These are phyloP conservation scores for Nannoperca australis DNA, from an alignment of 2,797 vertebrate species.

Conservation along the genomic window DNA sequence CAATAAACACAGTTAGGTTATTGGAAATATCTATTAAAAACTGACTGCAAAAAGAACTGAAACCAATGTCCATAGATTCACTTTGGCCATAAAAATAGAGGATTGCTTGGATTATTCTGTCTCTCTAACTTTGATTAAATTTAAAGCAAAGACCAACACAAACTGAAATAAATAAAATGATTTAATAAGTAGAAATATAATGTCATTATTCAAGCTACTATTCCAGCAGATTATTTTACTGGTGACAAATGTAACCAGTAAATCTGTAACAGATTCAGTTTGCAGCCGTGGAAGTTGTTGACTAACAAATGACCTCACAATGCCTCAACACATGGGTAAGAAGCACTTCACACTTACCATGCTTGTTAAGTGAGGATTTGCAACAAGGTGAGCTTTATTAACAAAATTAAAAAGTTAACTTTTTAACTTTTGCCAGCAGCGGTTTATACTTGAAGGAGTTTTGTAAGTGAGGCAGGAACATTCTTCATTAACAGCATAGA, in stretches of 20 bases:
- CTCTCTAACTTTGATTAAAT: slow-evolving; percentile 3
- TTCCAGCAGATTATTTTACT: slow-evolving; percentile 27
- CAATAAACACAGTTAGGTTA: not conserved
- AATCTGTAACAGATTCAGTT: slow-evolving; percentile 23
- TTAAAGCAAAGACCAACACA: slow-evolving; percentile 17
- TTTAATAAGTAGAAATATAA: slow-evolving; percentile 2
- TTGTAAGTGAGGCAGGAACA: slow-evolving; percentile 24
- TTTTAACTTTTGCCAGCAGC: too few species aligned
- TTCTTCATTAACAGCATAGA: slow-evolving; percentile 27
- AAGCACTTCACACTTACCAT: not conserved
- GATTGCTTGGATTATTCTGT: slow-evolving; percentile 28
- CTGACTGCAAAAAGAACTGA: not conserved
- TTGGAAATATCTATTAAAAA: not conserved
- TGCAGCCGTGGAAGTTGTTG: not conserved
- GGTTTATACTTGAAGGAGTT: too few species aligned
- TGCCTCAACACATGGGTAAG: slow-evolving; percentile 15
- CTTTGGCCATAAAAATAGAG: not conserved
- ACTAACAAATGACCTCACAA: slow-evolving; percentile 19
- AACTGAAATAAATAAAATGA: slow-evolving; percentile 39
- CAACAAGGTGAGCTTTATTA: too few species aligned
- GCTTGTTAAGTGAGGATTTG: too few species aligned
- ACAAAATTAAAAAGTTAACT: too few species aligned
- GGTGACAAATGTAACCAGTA: not conserved
- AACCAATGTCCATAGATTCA: not conserved
- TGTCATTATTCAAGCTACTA: not conserved